phyloP scores from a whole-genome alignment of 2,113 vertebrate species.

The Podiceps cristatus region DNA sequence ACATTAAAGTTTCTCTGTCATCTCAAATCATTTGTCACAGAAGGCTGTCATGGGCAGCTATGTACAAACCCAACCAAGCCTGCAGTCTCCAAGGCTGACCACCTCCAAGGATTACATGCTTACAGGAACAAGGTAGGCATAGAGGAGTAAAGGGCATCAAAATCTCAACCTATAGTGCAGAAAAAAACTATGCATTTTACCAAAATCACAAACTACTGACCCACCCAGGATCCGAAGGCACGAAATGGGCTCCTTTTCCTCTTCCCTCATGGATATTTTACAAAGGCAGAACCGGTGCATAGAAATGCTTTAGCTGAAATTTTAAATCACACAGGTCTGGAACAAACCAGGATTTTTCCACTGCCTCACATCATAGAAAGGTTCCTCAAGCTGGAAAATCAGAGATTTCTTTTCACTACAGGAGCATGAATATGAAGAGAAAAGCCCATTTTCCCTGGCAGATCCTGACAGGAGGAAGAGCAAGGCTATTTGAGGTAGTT shows the following conservation, averaged over 20 bases:
- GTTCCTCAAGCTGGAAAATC: not conserved
- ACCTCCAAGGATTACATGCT: not conserved
- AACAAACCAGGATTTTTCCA: not conserved
- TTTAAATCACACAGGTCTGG: not conserved
- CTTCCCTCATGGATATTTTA: not conserved
- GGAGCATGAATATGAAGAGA: not conserved
- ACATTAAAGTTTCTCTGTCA: not conserved
- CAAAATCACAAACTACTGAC: not conserved
- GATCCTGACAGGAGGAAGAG: not conserved
- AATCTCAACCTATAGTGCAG: not conserved
- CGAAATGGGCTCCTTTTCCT: not conserved
- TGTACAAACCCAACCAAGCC: not conserved
- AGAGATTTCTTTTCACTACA: not conserved
- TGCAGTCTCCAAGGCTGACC: not conserved
- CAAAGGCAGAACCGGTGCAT: not conserved
- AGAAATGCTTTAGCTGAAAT: rapidly evolving
- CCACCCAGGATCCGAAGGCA: not conserved
- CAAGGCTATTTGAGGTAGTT: not conserved
- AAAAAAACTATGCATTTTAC: not conserved
- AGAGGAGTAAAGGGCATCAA: not conserved
- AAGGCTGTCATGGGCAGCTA: not conserved
- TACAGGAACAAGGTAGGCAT: rapidly evolving
- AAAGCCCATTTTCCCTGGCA: not conserved
- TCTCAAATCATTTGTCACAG: not conserved
- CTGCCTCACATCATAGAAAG: not conserved